Evolutionary conservation across 2,113 vertebrate species (phyloP), one percentile per base, ranked within the genome.

Genomic region (Porphyrio hochstetteri): DNA sequence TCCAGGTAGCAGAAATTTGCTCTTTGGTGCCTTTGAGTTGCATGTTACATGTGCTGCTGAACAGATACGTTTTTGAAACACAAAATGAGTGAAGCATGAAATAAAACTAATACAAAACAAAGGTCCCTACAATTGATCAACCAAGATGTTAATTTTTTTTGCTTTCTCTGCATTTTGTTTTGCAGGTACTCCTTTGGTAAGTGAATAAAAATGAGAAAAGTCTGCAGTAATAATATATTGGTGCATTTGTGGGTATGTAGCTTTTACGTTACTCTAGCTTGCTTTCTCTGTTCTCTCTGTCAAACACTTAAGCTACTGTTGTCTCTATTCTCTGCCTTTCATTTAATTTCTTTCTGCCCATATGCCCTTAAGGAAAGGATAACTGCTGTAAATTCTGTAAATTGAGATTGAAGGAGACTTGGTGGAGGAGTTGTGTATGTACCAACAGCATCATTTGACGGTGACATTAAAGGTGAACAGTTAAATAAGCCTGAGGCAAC

Each of bases 151-250:
- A 71, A 96, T 89, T 18, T 1, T 8, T 27, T 40, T 42, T 82
- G n/a, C 82, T 42, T 93, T 88, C 75, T 92, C 60, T 94, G 52
- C 33, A 1, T 95, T 96, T 87, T 98, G 80, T 98, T 96, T 98
- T 98, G 74, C 97, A 98, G 98, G 98, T 98, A 98, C 92, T 98
- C 98, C 91, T 98, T 98, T 92, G 98, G 98, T 98, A 98, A 98
- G 98, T 98, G 98, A 91, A 46, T 77, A n/a, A 93, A 96, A 86
- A 27, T 70, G 79, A 89, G 86, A 78, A 86, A 94, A 78, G 72
- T 55, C 94, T 38, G 50, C 77, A 48, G 25, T 91, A 52, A 42
- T 71, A 59, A 82, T 90, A 57, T 93, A 5, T 52, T 72, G 33
- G 9, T 96, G 44, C 77, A 3, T 89, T 75, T 86, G 68, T 94